Conservation (phyloP, 2,797 vertebrate genomes). For the Parotocinclus haroldoi region DNA sequence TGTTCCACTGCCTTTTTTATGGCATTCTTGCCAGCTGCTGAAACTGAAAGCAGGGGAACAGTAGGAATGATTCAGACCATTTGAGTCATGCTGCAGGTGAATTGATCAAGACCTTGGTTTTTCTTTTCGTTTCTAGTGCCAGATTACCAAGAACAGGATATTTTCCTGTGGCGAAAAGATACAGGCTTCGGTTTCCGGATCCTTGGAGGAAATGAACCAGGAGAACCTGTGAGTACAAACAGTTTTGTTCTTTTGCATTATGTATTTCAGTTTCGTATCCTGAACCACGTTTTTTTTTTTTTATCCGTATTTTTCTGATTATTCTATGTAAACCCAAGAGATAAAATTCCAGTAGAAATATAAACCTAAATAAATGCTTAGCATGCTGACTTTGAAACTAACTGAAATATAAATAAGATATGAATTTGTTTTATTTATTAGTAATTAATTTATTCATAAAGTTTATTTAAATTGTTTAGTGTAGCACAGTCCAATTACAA, state of each 20-base stretch:
- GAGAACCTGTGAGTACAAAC: constrained; percentile 89
- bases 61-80: constrained; percentile 27
- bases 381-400: no score
- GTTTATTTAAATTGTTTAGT: no score
- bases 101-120: constrained; percentile 39
- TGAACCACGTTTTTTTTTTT: not conserved
- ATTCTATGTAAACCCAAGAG: no score
- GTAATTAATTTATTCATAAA: no score
- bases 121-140: constrained; percentile 76
- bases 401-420: no score
- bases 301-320: no score
- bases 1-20: constrained; percentile 9
- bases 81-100: constrained; percentile 36
- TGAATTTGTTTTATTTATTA: no score
- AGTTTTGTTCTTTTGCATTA: not conserved
- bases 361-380: no score
- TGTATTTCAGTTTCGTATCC: not conserved
- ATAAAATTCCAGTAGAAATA: no score
- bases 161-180: constrained; percentile 99
- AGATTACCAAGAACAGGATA: constrained; percentile 98
- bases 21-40: constrained; percentile 7
- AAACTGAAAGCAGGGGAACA: constrained; percentile 10
- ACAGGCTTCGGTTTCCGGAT: constrained; percentile 98
- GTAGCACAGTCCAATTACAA: no score
- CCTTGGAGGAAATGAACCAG: constrained; percentile 96